Evolutionary conservation across 2,888 invertebrate species (phyloP), one percentile per base, ranked within the genome.

Genomic region (Thyatira batis): DNA sequence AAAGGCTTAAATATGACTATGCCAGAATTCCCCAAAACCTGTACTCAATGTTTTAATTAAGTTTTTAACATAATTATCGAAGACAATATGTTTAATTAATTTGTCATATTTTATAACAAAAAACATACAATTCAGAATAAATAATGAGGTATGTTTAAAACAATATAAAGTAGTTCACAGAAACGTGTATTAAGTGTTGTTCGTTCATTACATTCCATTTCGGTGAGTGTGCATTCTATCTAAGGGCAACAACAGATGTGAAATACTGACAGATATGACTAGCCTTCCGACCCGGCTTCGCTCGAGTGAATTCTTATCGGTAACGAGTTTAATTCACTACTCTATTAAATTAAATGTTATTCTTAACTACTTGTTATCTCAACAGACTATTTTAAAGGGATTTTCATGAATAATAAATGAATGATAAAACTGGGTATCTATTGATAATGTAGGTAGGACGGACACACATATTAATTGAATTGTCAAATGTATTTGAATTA

Each of bases 261-360:
- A 66, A 66, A 67, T 60, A 61, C 60, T 65, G 75, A 69, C 66
- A 61, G 70, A 53, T 56, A 53, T 53, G 67, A 61, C 60, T 64
- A 27, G 50, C 51, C 45, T 49, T 6, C 53, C 48, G 57, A 53
- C 55, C 39, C 63, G 67, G 58, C 56, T 59, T 58, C 60, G 55
- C 67, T 71, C 67, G 56, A 65, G 60, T 67, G 67, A 65, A 65
- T 63, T 71, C 69, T 72, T 67, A 75, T 60, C 57, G 54, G 69
- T 77, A 80, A 78, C 74, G 60, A 79, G 74, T 67, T 76, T 68
- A 71, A 77, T 78, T 78, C 71, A 77, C 66, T 69, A 63, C 57
- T 66, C 61, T 61, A 62, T 63, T 43, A 62, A 71, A 65, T 62
- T 61, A 61, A 63, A 45, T 30, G 25, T 30, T 17, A 28, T 48